Base-by-base conservation (phyloP, 2,888 invertebrate species). In the Cerceris ruficornis region DNA sequence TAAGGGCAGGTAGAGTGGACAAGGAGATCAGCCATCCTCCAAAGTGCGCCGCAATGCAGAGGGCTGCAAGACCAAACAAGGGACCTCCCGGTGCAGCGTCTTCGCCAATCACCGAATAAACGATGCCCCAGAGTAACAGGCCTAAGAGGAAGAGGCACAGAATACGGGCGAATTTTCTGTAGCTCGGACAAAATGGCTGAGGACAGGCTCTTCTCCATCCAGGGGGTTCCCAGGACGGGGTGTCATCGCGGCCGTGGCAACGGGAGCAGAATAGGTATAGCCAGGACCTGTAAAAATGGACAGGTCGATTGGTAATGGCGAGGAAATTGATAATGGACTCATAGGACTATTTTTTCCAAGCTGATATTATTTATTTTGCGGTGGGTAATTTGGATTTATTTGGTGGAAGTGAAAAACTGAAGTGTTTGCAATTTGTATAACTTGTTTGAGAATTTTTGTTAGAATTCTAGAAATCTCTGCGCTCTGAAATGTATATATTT, bases 1-100 rank as follows among this genome's bases (percentile, higher is more conserved):
- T 96, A 13, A 98, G 94, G 0, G 97, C 95, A 1, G 98, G 98
- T 74, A 98, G 93, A 9, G 96, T 96, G 28, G 97, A 95, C 82
- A 97, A 93, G 77, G 96, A 95, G 92, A 97, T 94, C 41, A 97
- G 90, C 95, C 96, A 97, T 66, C 98, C 98, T 9, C 97, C 97
- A 87, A 97, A 95, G 92, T 97, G 95, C 0, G 97, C 96, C 11
- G 95, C 95, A 81, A 97, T 95, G 60, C 96, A 95, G 1, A 97
- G 94, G 0, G 95, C 93, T 0, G 97, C 96, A 17, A 98, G 93
- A 81, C 95, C 95, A 89, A 97, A 97, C 7, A 98, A 93, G 89
- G 96, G 96, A 9, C 97, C 97, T n/a, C 96, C 96, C 1, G 97
- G 97, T 13, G 96, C 97, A 39, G 96, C 97, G 42, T 95, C 95